Percentiles rank a stretch among this genome's conserved stretches.
These are phyloP conservation scores for Onychostoma macrolepis DNA, from an alignment of 2,113 vertebrate species.

Conservation along the genomic window DNA sequence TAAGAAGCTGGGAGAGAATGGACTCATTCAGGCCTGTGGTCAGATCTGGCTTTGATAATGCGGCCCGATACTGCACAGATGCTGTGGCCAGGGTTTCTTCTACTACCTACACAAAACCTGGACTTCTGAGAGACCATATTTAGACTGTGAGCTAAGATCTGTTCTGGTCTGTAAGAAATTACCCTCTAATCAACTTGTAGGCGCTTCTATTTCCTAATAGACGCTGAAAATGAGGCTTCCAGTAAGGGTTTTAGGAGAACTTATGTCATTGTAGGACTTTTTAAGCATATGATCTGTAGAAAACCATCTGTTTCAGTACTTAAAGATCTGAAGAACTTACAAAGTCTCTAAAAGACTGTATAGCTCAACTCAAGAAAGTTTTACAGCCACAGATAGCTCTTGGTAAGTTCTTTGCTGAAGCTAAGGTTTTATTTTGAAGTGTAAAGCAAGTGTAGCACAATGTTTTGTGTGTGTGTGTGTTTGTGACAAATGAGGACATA, in stretches of 20 bases:
- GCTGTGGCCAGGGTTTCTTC: constrained; percentile 17
- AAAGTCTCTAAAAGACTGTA: background rate
- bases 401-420: background rate
- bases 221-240: background rate
- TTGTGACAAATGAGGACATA: no score
- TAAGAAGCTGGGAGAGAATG: background rate
- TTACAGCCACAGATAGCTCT: background rate
- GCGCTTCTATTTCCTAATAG: background rate
- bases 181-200: constrained; percentile 26
- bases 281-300: background rate
- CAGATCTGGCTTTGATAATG: constrained; percentile 41
- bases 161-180: constrained; percentile 3
- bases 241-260: background rate
- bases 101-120: constrained; percentile 36
- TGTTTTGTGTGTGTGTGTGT: constrained; percentile 27
- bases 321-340: background rate
- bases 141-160: constrained; percentile 1
- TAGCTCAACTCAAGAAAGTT: background rate
- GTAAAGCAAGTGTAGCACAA: constrained; percentile 17
- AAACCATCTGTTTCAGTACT: background rate
- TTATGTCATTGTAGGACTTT: background rate
- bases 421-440: background rate
- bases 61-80: background rate
- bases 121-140: constrained; percentile 29
- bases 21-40: constrained; percentile 28